phyloP scores from a whole-genome alignment of 2,888 invertebrate genomes.

The Drosophila vallismaia region DNA sequence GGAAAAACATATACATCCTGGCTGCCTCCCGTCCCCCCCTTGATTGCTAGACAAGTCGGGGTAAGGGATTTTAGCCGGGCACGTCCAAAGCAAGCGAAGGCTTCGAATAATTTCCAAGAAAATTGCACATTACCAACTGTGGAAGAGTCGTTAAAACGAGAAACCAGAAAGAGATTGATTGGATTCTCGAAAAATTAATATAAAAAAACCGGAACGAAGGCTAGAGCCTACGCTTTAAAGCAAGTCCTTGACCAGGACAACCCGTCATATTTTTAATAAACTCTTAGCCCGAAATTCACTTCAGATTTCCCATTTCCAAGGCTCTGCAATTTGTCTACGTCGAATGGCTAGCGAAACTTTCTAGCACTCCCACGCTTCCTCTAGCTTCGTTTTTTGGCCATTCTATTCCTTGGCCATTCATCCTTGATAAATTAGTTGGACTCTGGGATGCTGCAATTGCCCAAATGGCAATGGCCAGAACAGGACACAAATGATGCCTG shows the following conservation, averaged over 20 bases:
- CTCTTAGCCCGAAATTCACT: not conserved
- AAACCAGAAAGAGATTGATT: not conserved
- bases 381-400: not conserved
- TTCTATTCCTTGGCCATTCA: slow-evolving; percentile 21
- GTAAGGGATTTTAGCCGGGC: not conserved
- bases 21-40: not conserved
- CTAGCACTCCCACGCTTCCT: slow-evolving; percentile 4
- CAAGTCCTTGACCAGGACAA: slow-evolving; percentile 1
- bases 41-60: slow-evolving; percentile 2
- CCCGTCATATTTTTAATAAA: not conserved
- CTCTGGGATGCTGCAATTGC: slow-evolving; percentile 23
- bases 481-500: slow-evolving; percentile 17
- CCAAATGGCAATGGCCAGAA: slow-evolving; percentile 54
- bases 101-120: not conserved
- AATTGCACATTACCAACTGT: not conserved
- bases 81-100: not conserved
- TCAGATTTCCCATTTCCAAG: slow-evolving; percentile 4
- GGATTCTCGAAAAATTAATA: not conserved
- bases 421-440: slow-evolving; percentile 59
- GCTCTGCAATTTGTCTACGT: slow-evolving; percentile 25
- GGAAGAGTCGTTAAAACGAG: not conserved
- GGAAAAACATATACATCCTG: not conserved
- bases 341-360: slow-evolving; percentile 23
- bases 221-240: not conserved
- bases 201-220: too few species aligned